Evolutionary conservation across 2,888 invertebrate genomes (phyloP).

Genomic region (Epinotia ramella): DNA sequence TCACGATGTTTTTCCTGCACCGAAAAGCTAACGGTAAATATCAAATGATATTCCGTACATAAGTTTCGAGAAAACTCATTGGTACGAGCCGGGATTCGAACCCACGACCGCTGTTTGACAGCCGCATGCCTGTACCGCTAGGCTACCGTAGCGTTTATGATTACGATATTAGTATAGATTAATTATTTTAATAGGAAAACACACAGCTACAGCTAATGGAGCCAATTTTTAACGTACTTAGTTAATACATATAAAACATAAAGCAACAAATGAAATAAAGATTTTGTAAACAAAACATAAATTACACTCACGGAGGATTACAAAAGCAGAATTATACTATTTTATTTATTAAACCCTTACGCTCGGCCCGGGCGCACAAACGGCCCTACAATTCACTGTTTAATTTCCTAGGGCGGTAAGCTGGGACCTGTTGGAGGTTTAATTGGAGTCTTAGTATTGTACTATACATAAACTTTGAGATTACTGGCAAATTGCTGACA

Average conservation of each 20-base stretch:
- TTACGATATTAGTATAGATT: no score
- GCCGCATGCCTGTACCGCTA: no score
- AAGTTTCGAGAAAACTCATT: no score
- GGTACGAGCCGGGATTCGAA: no score
- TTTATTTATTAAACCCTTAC: slow-evolving; percentile 8
- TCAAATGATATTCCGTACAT: no score
- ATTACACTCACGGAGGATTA: slow-evolving; percentile 1
- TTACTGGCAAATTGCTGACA: not conserved
- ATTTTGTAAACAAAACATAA: not conserved
- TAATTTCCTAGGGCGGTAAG: not conserved
- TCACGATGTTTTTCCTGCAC: no score
- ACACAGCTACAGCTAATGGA: no score
- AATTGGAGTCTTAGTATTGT: not conserved
- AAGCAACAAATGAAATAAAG: not conserved
- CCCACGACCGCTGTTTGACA: no score
- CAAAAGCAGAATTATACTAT: slow-evolving; percentile 14
- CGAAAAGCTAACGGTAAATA: no score
- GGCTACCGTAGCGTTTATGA: no score
- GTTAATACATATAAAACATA: not conserved
- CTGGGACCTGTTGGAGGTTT: not conserved
- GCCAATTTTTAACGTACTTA: not conserved
- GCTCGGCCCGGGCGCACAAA: not conserved
- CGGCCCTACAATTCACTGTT: slow-evolving; percentile 6
- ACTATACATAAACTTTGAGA: not conserved
- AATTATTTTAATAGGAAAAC: not conserved